Evolutionary conservation across 2,888 invertebrate genomes (phyloP).

Genomic region (Calephelis perditalis): DNA sequence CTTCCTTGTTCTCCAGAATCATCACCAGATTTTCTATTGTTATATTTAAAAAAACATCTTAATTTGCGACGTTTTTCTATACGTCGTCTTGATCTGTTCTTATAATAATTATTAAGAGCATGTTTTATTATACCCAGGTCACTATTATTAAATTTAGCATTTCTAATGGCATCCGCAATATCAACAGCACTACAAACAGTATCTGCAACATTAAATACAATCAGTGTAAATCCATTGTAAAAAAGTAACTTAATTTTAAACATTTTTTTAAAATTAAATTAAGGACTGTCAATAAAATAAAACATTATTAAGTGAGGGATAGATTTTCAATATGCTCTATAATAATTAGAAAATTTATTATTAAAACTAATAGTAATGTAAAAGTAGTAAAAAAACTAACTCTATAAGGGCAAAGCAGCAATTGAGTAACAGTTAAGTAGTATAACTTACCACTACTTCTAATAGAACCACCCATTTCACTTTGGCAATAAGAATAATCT

Average conservation of each 20-base stretch:
- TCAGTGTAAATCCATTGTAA: neutral
- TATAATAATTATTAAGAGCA: slow-evolving; percentile 44
- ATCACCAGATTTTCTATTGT: slow-evolving; percentile 41
- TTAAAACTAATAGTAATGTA: too few relatives aligned
- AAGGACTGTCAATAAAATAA: too few relatives aligned
- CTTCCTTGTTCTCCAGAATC: slow-evolving; percentile 58
- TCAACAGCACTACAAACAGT: slow-evolving; percentile 49
- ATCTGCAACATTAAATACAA: slow-evolving; percentile 40
- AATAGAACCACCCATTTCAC: slow-evolving; percentile 45
- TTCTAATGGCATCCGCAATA: slow-evolving; percentile 48
- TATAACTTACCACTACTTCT: slow-evolving; percentile 47
- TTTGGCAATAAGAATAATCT: slow-evolving; percentile 35
- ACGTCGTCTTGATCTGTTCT: slow-evolving; percentile 38
- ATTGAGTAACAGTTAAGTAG: neutral
- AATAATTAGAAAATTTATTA: too few relatives aligned
- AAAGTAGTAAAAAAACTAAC: too few relatives aligned
- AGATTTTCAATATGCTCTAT: too few relatives aligned
- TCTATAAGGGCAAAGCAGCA: neutral
- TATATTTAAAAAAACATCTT: slow-evolving; percentile 40
- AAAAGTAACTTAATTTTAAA: too few relatives aligned
- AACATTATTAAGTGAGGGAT: too few relatives aligned
- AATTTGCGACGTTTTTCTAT: slow-evolving; percentile 47
- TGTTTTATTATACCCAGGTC: slow-evolving; percentile 48
- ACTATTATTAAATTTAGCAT: slow-evolving; percentile 43
- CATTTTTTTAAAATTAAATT: too few relatives aligned